Percentiles rank a stretch among this genome's conserved stretches.
phyloP scores from a whole-genome alignment of 2,888 invertebrate species.

The Lysandra coridon region DNA sequence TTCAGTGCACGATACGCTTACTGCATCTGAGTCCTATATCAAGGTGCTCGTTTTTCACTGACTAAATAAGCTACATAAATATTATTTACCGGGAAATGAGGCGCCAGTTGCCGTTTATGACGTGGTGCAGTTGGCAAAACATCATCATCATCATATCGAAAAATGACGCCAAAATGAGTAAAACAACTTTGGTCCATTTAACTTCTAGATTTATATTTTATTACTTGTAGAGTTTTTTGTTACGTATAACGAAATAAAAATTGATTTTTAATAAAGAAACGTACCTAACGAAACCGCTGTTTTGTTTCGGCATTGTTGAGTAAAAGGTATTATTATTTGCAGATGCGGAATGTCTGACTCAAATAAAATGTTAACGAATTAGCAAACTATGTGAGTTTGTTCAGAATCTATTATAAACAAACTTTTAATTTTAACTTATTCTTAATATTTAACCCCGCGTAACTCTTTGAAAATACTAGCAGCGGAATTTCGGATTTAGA shows the following conservation, averaged over 20 bases:
- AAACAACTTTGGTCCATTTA: not conserved
- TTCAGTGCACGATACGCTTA: slow-evolving; percentile 36
- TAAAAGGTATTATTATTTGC: not conserved
- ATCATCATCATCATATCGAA: slow-evolving; percentile 3
- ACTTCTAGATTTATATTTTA: not conserved
- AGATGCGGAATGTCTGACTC: not conserved
- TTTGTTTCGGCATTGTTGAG: not conserved
- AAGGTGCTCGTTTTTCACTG: slow-evolving; percentile 30
- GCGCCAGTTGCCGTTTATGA: slow-evolving; percentile 10
- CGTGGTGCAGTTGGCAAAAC: not conserved
- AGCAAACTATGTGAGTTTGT: not conserved
- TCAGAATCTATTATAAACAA: not conserved
- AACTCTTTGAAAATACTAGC: not conserved
- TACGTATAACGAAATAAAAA: too few species aligned
- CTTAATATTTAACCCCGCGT: not conserved
- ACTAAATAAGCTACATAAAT: slow-evolving; percentile 26
- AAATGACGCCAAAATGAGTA: not conserved
- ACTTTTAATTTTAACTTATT: not conserved
- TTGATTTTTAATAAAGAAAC: too few species aligned
- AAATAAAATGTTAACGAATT: not conserved
- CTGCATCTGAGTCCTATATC: slow-evolving; percentile 32
- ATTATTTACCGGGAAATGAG: slow-evolving; percentile 8
- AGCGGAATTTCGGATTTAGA: not conserved
- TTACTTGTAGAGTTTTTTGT: too few species aligned
- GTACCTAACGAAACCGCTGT: not conserved